A percentile compares a stretch with the other conserved stretches of the same genome.
These are phyloP conservation scores for Protomyctophum bolini DNA, from an alignment of 2,113 vertebrate genomes.

Conservation along the genomic window DNA sequence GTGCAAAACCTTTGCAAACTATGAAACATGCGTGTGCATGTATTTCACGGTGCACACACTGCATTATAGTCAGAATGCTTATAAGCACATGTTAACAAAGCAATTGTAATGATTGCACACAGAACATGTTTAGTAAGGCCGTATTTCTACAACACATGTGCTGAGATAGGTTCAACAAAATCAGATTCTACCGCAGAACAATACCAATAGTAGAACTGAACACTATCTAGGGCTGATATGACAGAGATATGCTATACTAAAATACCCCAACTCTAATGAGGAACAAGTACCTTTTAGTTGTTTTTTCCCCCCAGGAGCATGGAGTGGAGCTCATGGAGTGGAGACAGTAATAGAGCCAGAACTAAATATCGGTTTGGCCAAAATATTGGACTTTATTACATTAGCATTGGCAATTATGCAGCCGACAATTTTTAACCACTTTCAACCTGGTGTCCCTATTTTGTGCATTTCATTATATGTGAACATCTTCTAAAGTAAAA, in stretches of 20 bases:
- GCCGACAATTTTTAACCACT: too few relatives aligned
- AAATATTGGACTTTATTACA: too few relatives aligned
- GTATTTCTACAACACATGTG: slow-evolving; percentile 36
- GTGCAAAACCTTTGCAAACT: slow-evolving; percentile 16
- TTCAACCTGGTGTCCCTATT: too few relatives aligned
- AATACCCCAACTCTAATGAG: neutral
- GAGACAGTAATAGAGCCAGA: too few relatives aligned
- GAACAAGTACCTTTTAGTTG: neutral
- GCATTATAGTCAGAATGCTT: slow-evolving; percentile 19
- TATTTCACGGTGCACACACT: neutral
- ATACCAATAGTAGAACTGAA: neutral
- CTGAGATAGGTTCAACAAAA: slow-evolving; percentile 14
- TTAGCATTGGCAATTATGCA: too few relatives aligned
- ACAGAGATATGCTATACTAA: neutral
- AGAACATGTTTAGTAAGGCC: slow-evolving; percentile 14
- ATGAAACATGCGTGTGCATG: slow-evolving; percentile 31
- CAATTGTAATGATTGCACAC: slow-evolving; percentile 8
- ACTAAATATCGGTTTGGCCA: too few relatives aligned
- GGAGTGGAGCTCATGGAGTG: too few relatives aligned
- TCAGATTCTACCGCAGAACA: neutral
- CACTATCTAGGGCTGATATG: too few relatives aligned
- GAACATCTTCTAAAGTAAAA: too few relatives aligned
- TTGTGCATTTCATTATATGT: too few relatives aligned
- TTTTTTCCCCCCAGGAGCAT: too few relatives aligned
- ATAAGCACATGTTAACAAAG: neutral